A percentile compares a stretch with the other conserved stretches of the same genome.
Evolutionary conservation across 2,888 invertebrate genomes (phyloP).

Genomic region (Zaprionus obscuricornis): DNA sequence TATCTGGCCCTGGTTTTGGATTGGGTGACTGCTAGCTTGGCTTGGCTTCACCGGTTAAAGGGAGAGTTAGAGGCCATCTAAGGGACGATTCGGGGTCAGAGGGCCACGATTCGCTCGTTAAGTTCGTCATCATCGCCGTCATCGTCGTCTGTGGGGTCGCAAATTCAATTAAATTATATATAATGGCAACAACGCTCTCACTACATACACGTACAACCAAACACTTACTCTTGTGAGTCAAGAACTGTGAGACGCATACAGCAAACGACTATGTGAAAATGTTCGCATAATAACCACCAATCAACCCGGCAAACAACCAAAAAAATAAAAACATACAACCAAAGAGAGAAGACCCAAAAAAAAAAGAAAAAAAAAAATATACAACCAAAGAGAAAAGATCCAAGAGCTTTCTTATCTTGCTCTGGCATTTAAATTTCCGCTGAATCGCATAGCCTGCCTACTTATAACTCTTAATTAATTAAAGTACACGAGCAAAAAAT

Average conservation of each 20-base stretch:
- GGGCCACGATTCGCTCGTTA: constrained; percentile 69
- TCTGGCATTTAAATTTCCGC: constrained; percentile 75
- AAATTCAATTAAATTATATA: constrained; percentile 78
- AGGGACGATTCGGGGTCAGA: constrained; percentile 10
- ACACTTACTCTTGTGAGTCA: not conserved
- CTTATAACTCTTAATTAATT: constrained; percentile 80
- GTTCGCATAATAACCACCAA: constrained; percentile 55
- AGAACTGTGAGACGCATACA: not conserved
- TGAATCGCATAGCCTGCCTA: constrained; percentile 57
- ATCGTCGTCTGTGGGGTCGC: constrained; percentile 49
- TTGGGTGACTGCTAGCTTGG: not conserved
- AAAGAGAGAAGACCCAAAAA: too few species aligned
- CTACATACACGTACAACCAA: constrained; percentile 1
- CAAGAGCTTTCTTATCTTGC: constrained; percentile 54
- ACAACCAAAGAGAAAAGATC: not conserved
- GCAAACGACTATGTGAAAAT: constrained; percentile 54
- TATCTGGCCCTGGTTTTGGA: too few species aligned
- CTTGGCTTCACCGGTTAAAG: too few species aligned
- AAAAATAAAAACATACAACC: not conserved
- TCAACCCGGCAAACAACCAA: not conserved
- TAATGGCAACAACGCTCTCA: constrained; percentile 61
- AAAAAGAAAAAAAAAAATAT: too few species aligned
- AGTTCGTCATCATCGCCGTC: constrained; percentile 58
- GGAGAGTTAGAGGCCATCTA: constrained; percentile 7
- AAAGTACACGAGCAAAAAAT: constrained; percentile 58